These are phyloP conservation scores for Amblyopsis hoosieri DNA, from an alignment of 2,797 vertebrate genomes.

Conservation along the genomic window DNA sequence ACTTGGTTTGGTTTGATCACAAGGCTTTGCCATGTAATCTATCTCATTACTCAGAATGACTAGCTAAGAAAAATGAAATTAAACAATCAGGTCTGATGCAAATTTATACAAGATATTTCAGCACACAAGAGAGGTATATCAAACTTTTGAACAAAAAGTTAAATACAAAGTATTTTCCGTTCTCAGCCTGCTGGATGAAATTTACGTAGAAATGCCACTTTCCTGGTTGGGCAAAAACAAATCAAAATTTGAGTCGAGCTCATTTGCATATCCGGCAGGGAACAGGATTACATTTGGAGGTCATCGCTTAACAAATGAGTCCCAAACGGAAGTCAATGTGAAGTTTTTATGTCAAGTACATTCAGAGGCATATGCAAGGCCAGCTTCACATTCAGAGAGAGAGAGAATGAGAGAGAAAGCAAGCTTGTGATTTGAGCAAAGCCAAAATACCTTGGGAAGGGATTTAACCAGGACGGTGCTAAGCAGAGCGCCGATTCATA, in stretches of 20 bases:
- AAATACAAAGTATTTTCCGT: conserved; percentile 1
- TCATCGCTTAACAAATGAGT: conserved; percentile 68
- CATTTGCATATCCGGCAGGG: conserved; percentile 78
- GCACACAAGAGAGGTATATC: conserved; percentile 17
- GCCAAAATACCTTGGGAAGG: conserved; percentile 77
- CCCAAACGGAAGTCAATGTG: conserved; percentile 66
- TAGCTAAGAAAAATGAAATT: background rate
- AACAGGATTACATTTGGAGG: conserved; percentile 80
- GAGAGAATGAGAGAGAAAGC: conserved; percentile 5
- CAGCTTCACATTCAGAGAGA: conserved; percentile 49
- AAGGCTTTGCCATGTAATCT: conserved; percentile 5
- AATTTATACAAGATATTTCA: conserved; percentile 27
- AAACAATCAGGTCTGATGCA: background rate
- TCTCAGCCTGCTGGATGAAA: no score
- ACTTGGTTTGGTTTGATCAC: conserved; percentile 20
- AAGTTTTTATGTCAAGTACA: conserved; percentile 72
- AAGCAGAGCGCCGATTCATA: conserved; percentile 62
- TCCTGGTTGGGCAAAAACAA: conserved; percentile 73
- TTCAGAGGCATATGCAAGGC: conserved; percentile 56
- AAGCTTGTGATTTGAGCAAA: conserved; percentile 52
- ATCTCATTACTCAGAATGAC: conserved; percentile 11
- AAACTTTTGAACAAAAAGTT: conserved; percentile 26
- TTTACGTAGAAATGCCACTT: conserved; percentile 62
- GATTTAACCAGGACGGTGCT: conserved; percentile 77
- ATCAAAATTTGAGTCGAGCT: conserved; percentile 74